These are phyloP conservation scores for Anhinga anhinga DNA, from an alignment of 2,113 vertebrate species.

Conservation along the genomic window DNA sequence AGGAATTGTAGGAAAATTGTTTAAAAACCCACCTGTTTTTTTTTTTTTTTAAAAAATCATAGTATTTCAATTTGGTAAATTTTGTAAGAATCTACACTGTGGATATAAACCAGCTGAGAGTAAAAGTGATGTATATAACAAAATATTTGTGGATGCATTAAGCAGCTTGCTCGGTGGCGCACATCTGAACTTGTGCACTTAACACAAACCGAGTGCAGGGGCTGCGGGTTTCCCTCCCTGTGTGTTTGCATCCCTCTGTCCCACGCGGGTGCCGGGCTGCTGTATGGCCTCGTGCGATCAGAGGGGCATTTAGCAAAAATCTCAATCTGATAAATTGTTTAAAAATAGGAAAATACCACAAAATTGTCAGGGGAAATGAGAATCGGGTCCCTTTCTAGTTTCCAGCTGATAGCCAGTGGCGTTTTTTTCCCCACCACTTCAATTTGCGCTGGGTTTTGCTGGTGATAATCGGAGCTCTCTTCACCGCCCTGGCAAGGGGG, in stretches of 20 bases:
- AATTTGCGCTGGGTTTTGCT: neutral
- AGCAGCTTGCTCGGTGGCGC: neutral
- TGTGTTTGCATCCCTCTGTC: neutral
- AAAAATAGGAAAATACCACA: neutral
- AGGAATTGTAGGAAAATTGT: neutral
- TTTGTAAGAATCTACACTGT: neutral
- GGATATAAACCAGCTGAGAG: neutral
- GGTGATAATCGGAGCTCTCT: neutral
- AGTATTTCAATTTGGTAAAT: neutral
- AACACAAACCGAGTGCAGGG: neutral
- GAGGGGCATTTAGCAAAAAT: neutral
- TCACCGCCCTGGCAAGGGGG: neutral
- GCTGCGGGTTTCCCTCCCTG: fast-evolving
- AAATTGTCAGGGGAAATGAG: neutral
- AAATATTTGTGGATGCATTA: neutral
- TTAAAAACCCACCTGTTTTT: neutral
- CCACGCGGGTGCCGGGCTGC: neutral
- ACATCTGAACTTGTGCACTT: fast-evolving
- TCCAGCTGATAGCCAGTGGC: neutral
- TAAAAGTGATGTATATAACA: neutral
- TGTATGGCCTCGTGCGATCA: neutral
- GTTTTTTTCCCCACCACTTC: fast-evolving
- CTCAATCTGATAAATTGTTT: neutral
- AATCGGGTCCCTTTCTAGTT: neutral
- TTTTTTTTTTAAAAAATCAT: neutral